These are phyloP conservation scores for Sebastes nivosus DNA, from an alignment of 2,797 vertebrate species.

Conservation along the genomic window DNA sequence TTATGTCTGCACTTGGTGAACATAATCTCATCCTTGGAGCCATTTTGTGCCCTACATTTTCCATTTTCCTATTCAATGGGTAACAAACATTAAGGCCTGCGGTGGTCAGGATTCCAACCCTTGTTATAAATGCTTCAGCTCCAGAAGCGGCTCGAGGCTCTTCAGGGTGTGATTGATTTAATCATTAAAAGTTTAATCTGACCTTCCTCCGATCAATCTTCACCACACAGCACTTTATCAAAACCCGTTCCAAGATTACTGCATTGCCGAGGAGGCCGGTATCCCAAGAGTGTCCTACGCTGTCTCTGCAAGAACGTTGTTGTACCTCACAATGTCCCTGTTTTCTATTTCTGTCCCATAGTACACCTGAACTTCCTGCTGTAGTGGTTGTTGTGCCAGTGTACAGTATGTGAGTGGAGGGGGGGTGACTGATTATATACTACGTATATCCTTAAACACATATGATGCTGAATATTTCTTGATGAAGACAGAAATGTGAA, in stretches of 20 bases:
- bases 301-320: neutral
- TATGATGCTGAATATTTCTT: slow-evolving; percentile 18
- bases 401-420: no score
- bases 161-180: neutral
- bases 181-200: neutral
- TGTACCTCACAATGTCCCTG: neutral
- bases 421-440: slow-evolving; percentile 37
- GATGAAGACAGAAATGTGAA: slow-evolving; percentile 32
- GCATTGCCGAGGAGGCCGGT: neutral
- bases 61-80: neutral
- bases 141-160: neutral
- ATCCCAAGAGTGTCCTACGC: neutral
- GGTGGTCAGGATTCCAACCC: neutral
- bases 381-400: no score
- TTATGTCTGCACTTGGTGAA: neutral
- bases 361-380: no score
- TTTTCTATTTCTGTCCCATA: neutral
- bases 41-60: neutral
- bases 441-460: slow-evolving; percentile 34
- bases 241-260: neutral
- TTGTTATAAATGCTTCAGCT: neutral
- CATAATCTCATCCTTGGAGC: neutral
- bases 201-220: neutral
- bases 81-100: neutral
- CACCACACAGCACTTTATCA: slow-evolving; percentile 17